phyloP scores from a whole-genome alignment of 2,888 invertebrate species.

The Oxystoma pomonae region DNA sequence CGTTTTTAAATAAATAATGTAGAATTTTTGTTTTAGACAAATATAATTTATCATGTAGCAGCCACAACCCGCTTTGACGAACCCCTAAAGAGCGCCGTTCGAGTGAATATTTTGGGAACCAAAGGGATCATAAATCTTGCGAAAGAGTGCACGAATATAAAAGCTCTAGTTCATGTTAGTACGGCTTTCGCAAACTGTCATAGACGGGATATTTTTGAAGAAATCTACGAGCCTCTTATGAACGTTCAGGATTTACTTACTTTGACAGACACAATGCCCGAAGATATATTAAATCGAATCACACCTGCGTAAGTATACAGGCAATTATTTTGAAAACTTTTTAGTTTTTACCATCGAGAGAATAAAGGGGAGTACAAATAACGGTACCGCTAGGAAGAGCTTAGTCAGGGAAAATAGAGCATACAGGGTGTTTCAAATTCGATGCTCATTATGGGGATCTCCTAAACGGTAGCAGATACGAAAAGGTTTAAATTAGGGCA shows the following conservation, averaged over 20 bases:
- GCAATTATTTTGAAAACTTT: too few relatives aligned
- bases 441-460: too few relatives aligned
- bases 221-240: constrained; percentile 27
- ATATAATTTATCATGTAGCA: constrained; percentile 67
- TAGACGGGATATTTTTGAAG: constrained; percentile 27
- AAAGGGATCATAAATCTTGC: constrained; percentile 59
- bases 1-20: too few relatives aligned
- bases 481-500: too few relatives aligned
- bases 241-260: constrained; percentile 45
- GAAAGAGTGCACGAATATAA: constrained; percentile 57
- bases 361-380: too few relatives aligned
- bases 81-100: constrained; percentile 59
- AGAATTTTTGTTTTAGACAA: constrained; percentile 43
- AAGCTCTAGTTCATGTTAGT: constrained; percentile 31
- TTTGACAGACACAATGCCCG: constrained; percentile 38
- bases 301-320: constrained; percentile 34
- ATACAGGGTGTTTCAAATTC: too few relatives aligned
- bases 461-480: too few relatives aligned
- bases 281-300: constrained; percentile 41
- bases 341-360: too few relatives aligned
- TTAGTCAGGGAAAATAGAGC: too few relatives aligned
- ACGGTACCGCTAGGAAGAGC: too few relatives aligned
- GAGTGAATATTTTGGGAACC: constrained; percentile 64
- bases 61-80: constrained; percentile 73
- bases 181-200: constrained; percentile 32